A percentile compares a stretch with the other conserved stretches of the same genome.
Evolutionary conservation across 2,888 invertebrate species (phyloP).

Genomic region (Muschampia plurimacula): DNA sequence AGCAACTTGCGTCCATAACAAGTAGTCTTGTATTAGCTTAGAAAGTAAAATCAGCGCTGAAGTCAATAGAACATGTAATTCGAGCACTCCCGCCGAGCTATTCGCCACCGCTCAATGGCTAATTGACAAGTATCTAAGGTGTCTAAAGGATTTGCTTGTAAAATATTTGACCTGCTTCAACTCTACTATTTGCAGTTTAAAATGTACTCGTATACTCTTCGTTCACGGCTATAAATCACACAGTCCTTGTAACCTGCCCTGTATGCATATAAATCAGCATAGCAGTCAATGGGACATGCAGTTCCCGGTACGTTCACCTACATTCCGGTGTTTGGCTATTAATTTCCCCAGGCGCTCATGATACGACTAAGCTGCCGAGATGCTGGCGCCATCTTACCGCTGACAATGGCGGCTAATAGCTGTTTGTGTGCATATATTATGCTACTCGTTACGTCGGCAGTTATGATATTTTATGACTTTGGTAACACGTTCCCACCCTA

Average conservation of each 20-base stretch:
- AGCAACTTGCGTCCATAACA: too few species aligned
- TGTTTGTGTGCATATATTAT: not conserved
- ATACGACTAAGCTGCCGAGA: conserved; percentile 27
- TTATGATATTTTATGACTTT: not conserved
- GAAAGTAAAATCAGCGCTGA: too few species aligned
- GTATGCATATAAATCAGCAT: conserved; percentile 32
- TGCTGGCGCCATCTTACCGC: conserved; percentile 25
- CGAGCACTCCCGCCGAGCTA: not conserved
- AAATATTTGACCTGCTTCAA: not conserved
- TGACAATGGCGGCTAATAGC: not conserved
- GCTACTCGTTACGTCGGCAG: not conserved
- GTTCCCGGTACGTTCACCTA: conserved; percentile 29
- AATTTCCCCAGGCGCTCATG: conserved; percentile 38
- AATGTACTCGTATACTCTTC: not conserved
- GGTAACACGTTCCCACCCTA: not conserved
- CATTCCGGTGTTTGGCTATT: conserved; percentile 31
- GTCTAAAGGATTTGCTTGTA: not conserved
- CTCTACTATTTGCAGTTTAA: too few species aligned
- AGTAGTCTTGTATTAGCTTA: too few species aligned
- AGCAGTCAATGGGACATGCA: conserved; percentile 31
- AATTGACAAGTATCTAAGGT: not conserved
- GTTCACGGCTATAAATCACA: not conserved
- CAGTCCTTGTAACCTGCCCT: not conserved
- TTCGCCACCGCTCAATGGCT: not conserved
- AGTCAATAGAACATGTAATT: not conserved